Conservation (phyloP, 1,140 invertebrate species). For the Triops cancriformis region DNA sequence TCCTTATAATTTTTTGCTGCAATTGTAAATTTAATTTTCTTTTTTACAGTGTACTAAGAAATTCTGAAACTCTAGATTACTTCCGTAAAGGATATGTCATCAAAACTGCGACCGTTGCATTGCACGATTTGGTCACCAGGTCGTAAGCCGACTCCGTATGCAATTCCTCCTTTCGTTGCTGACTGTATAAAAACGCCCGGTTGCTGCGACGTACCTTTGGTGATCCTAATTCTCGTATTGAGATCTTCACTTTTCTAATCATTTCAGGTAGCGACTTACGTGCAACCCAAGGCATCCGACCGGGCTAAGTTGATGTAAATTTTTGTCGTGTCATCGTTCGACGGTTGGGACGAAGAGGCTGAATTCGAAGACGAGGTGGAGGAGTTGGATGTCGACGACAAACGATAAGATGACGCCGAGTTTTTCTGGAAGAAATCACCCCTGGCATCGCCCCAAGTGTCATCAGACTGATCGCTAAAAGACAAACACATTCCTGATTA, state of each 20-base stretch:
- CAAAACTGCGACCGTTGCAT: conserved; percentile 75
- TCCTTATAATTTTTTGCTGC: too few relatives aligned
- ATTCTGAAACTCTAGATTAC: conserved; percentile 40
- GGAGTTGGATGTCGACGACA: not conserved
- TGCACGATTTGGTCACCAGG: conserved; percentile 85
- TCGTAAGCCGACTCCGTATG: conserved; percentile 71
- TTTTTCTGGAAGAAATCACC: not conserved
- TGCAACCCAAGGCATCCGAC: not conserved
- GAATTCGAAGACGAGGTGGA: not conserved
- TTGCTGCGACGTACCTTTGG: conserved; percentile 73
- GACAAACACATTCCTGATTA: not conserved
- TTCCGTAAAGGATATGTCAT: conserved; percentile 67
- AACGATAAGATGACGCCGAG: not conserved
- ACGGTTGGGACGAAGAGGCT: not conserved
- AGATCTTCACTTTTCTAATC: not conserved
- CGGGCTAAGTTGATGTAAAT: not conserved
- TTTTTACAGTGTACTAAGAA: not conserved
- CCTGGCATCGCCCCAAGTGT: not conserved
- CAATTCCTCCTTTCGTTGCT: conserved; percentile 79
- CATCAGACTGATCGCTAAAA: not conserved
- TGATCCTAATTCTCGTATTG: conserved; percentile 49
- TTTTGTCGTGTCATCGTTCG: not conserved
- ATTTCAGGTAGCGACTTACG: not conserved
- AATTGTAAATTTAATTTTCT: too few relatives aligned
- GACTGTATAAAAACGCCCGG: conserved; percentile 84